Evolutionary conservation across 2,888 invertebrate genomes (phyloP).

Genomic region (Ophonus ardosiacus): DNA sequence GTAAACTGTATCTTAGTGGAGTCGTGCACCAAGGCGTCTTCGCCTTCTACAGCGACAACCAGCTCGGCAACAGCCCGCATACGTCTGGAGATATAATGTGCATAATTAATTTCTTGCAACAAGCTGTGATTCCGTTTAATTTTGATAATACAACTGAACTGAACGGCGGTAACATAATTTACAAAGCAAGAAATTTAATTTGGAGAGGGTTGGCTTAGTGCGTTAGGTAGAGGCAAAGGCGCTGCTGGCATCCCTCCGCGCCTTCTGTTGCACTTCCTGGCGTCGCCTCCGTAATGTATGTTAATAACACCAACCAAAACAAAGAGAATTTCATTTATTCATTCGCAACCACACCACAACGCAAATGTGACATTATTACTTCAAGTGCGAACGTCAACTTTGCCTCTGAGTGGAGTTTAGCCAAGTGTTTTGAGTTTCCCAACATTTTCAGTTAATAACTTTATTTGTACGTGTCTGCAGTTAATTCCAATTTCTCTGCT

Average conservation of each 20-base stretch:
- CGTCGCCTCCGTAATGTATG: conserved; percentile 47
- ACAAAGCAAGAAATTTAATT: conserved; percentile 60
- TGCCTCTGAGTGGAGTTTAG: conserved; percentile 41
- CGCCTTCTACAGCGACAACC: neutral
- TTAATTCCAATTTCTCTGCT: neutral
- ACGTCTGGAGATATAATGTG: conserved; percentile 51
- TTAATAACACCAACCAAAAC: conserved; percentile 53
- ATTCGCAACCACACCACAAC: conserved; percentile 40
- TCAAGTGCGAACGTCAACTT: conserved; percentile 53
- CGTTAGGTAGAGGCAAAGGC: conserved; percentile 10
- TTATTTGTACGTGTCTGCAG: conserved; percentile 45
- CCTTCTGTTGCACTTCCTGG: conserved; percentile 25
- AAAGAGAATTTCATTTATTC: conserved; percentile 57
- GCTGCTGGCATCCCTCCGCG: conserved; percentile 2
- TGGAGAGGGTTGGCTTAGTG: conserved; percentile 48
- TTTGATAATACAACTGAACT: conserved; percentile 56
- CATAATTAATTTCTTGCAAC: conserved; percentile 57
- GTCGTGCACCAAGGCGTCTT: neutral
- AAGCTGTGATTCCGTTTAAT: conserved; percentile 58
- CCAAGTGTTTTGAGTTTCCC: conserved; percentile 49
- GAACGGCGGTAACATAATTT: conserved; percentile 59
- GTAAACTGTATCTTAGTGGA: neutral
- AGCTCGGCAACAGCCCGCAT: conserved; percentile 20
- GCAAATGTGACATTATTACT: conserved; percentile 54
- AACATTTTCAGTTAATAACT: conserved; percentile 51